These are phyloP conservation scores for Campoletis raptor DNA, from an alignment of 2,888 invertebrate genomes.

Conservation along the genomic window DNA sequence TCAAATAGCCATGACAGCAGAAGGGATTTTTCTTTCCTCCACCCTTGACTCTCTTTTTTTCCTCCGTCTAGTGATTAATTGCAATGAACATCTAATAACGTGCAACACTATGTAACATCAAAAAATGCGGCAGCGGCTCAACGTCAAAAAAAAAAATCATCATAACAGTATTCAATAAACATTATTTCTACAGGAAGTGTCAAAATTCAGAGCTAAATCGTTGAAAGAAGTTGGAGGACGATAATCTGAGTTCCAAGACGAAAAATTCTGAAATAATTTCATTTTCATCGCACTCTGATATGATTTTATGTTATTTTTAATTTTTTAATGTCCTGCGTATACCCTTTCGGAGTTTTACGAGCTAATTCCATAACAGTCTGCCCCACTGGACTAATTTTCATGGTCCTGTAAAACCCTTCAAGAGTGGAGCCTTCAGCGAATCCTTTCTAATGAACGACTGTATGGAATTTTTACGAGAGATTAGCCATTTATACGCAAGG, in stretches of 20 bases:
- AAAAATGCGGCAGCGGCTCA: too few relatives aligned
- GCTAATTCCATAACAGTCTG: too few relatives aligned
- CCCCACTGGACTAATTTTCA: too few relatives aligned
- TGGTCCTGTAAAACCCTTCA: too few relatives aligned
- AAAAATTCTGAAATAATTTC: background rate
- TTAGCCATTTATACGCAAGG: too few relatives aligned
- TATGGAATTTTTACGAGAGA: too few relatives aligned
- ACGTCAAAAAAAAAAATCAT: too few relatives aligned
- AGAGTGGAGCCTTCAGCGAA: too few relatives aligned
- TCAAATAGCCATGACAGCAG: slow-evolving; percentile 32
- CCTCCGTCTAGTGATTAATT: slow-evolving; percentile 61
- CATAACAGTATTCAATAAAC: background rate
- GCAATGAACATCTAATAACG: slow-evolving; percentile 38
- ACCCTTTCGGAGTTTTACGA: too few relatives aligned
- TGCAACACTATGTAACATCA: slow-evolving; percentile 6
- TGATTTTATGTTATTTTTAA: background rate
- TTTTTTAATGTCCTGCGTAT: too few relatives aligned
- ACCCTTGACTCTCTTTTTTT: slow-evolving; percentile 1
- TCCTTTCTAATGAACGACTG: too few relatives aligned
- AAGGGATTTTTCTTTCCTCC: slow-evolving; percentile 8
- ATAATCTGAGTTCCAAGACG: background rate
- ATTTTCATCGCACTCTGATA: background rate
- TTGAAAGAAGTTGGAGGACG: background rate
- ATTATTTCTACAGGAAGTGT: background rate
- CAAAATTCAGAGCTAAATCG: background rate